A percentile compares a stretch with the other conserved stretches of the same genome.
phyloP scores from a whole-genome alignment of 2,113 vertebrate species.

The Pan troglodytes region NHGRI_mPanTro3-v2.1_pri NC_086015.1:86025001-86025500 shows the following conservation, averaged over 20 bases:
- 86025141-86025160: neutral
- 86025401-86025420: neutral
- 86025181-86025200: neutral
- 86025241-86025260: conserved; percentile 73
- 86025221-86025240: conserved; percentile 62
- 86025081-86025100: neutral
- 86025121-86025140: fast-evolving
- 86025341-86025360: conserved; percentile 7
- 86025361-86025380: neutral
- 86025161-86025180: neutral
- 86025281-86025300: conserved; percentile 50
- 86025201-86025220: conserved; percentile 15
- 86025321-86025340: conserved; percentile 1
- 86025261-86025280: conserved; percentile 18
- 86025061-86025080: neutral
- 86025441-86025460: neutral
- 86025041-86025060: neutral
- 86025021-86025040: conserved; percentile 9
- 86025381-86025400: neutral
- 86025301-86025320: neutral
- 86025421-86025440: neutral
- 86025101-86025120: neutral
- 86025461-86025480: neutral
- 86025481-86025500: conserved; percentile 12
- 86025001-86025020: neutral